A percentile compares a stretch with the other conserved stretches of the same genome.
Evolutionary conservation across 2,797 vertebrate species (phyloP).

Genomic region (Melanotaenia trifasciata): DNA sequence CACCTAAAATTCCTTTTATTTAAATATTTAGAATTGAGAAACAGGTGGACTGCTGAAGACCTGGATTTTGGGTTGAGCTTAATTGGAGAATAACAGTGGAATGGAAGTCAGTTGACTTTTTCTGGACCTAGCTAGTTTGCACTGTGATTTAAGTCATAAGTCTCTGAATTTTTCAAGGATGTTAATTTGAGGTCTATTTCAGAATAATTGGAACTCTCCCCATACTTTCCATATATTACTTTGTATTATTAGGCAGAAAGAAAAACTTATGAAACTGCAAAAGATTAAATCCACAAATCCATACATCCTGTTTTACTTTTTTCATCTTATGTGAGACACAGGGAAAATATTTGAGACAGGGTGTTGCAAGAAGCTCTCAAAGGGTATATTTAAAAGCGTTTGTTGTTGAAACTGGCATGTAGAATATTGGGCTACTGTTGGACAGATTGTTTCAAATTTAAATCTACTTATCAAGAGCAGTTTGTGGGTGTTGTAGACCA

Average conservation of each 20-base stretch:
- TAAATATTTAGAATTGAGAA: too few relatives aligned
- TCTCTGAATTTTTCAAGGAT: neutral
- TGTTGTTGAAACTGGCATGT: slow-evolving; percentile 8
- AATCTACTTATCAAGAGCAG: slow-evolving; percentile 25
- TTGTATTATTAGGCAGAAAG: neutral
- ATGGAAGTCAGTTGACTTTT: too few relatives aligned
- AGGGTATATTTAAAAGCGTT: slow-evolving; percentile 7
- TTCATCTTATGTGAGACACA: neutral
- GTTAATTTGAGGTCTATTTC: slow-evolving; percentile 7
- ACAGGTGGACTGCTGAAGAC: too few relatives aligned
- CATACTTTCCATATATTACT: neutral
- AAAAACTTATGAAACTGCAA: neutral
- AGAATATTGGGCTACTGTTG: slow-evolving; percentile 8
- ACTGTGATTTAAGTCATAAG: too few relatives aligned
- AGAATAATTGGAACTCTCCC: neutral
- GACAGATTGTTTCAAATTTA: neutral
- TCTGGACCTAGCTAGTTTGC: neutral
- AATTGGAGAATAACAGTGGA: slow-evolving; percentile 1
- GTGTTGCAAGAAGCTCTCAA: neutral
- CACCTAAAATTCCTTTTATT: too few relatives aligned
- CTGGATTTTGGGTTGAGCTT: neutral
- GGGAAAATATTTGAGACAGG: neutral
- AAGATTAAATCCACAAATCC: neutral
- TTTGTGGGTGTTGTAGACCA: slow-evolving; percentile 17
- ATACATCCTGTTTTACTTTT: neutral